Percentiles rank a stretch among this genome's conserved stretches.
Conservation (phyloP, 37 sponge, comb jelly and placozoan species). For the Hexactinellida sp. region DNA sequence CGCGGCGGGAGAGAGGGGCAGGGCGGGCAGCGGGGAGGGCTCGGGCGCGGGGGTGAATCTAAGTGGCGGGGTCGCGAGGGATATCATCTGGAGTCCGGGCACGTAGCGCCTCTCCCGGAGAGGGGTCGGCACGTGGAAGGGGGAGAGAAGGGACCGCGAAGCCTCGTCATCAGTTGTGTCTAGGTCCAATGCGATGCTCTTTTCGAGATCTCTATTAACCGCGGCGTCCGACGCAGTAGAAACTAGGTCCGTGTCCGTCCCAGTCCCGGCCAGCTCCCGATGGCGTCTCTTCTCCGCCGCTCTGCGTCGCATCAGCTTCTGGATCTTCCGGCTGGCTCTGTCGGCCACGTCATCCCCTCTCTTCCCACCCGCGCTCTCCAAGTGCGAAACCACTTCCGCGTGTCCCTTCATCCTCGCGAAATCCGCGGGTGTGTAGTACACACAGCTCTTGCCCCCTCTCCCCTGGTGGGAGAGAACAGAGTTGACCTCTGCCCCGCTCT, state of each 20-base stretch:
- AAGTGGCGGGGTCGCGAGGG: not conserved
- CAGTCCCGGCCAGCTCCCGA: not conserved
- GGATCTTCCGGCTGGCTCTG: not conserved
- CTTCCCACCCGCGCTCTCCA: not conserved
- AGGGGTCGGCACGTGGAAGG: not conserved
- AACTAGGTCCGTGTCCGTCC: not conserved
- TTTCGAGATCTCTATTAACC: not conserved
- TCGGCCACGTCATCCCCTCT: not conserved
- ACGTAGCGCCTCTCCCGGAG: not conserved
- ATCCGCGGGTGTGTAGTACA: not conserved
- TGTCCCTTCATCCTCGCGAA: not conserved
- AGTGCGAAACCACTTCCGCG: not conserved
- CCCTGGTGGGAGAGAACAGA: not conserved
- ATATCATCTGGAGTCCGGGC: not conserved
- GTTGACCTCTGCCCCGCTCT: not conserved
- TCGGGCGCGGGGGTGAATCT: not conserved
- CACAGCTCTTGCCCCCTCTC: not conserved
- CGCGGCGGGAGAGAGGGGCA: not conserved
- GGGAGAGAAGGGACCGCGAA: not conserved
- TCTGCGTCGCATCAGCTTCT: not conserved
- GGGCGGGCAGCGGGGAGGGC: not conserved
- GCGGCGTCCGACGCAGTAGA: not conserved
- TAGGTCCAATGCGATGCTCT: not conserved
- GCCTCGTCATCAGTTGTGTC: not conserved
- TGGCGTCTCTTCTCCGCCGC: not conserved